Conservation (phyloP, 2,113 vertebrate genomes). For the Notarius quadriscutis region DNA sequence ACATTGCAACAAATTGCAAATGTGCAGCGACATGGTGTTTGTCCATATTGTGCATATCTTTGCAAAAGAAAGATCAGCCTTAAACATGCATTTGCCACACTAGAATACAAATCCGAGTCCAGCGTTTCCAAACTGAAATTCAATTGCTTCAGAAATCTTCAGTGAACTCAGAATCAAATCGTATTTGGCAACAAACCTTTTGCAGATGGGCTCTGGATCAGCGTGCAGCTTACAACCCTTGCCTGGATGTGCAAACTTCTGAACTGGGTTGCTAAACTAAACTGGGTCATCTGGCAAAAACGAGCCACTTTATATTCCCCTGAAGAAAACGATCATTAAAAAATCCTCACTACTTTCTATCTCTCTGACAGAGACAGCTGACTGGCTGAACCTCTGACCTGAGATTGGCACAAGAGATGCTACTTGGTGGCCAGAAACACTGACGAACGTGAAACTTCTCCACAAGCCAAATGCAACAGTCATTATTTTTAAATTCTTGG, state of each 20-base stretch:
- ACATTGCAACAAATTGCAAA: background rate
- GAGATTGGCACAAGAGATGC: slow-evolving; percentile 18
- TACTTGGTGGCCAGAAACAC: slow-evolving; percentile 3
- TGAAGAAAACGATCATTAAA: slow-evolving; percentile 28
- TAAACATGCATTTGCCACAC: background rate
- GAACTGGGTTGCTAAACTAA: slow-evolving; percentile 39
- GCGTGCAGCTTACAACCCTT: background rate
- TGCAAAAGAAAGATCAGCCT: background rate
- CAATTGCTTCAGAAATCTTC: background rate
- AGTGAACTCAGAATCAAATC: background rate
- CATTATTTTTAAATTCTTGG: slow-evolving; percentile 32
- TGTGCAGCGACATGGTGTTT: background rate
- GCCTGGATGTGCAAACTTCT: slow-evolving; percentile 41
- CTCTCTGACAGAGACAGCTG: slow-evolving; percentile 17
- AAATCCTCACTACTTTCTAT: slow-evolving; percentile 23
- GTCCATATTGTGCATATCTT: background rate
- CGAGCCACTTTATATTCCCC: slow-evolving; percentile 26
- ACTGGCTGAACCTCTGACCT: slow-evolving; percentile 26
- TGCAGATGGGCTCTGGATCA: slow-evolving; percentile 28
- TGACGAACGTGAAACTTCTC: slow-evolving; percentile 30
- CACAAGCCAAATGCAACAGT: slow-evolving; percentile 21
- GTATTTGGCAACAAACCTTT: background rate
- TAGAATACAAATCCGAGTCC: background rate
- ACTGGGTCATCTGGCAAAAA: slow-evolving; percentile 37
- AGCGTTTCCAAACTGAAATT: background rate